A percentile compares a stretch with the other conserved stretches of the same genome.
These are phyloP conservation scores for roundworm (Caenorhabditis elegans) DNA, from an alignment of 1,140 invertebrate genomes.

Conservation along the genomic window DNA sequence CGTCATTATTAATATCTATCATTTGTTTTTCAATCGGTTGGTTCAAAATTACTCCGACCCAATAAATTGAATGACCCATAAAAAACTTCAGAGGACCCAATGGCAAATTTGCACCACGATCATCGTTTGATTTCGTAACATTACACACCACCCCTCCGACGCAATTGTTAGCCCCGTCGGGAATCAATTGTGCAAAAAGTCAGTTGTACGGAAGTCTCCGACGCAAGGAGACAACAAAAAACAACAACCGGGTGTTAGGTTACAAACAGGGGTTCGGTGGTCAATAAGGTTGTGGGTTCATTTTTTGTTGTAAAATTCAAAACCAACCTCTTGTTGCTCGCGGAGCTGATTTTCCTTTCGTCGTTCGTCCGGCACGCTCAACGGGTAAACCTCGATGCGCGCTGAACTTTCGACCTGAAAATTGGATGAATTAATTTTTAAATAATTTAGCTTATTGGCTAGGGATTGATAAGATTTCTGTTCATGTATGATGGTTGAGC, in stretches of 20 bases:
- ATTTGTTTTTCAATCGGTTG: too few species aligned
- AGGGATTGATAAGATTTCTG: slow-evolving; percentile 21
- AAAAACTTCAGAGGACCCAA: background rate
- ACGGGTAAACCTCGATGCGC: slow-evolving; percentile 63
- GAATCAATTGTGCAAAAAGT: background rate
- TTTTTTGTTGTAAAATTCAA: too few species aligned
- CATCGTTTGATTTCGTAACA: slow-evolving; percentile 19
- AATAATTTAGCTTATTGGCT: too few species aligned
- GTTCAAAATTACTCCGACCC: background rate
- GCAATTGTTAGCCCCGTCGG: background rate
- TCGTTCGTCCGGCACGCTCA: slow-evolving; percentile 47
- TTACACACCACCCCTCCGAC: background rate
- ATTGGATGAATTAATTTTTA: background rate
- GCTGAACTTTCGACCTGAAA: slow-evolving; percentile 60
- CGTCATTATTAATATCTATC: too few species aligned
- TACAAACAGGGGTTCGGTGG: background rate
- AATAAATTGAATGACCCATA: background rate
- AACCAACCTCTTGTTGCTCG: slow-evolving; percentile 32
- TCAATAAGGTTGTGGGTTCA: too few species aligned
- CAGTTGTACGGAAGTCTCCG: background rate
- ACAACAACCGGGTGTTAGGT: background rate
- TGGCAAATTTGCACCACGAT: background rate
- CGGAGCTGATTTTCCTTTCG: slow-evolving; percentile 42
- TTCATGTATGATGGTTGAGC: slow-evolving; percentile 5
- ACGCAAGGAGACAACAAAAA: background rate